phyloP scores from a whole-genome alignment of 2,113 vertebrate species.

The Eudyptes chrysolophus region DNA sequence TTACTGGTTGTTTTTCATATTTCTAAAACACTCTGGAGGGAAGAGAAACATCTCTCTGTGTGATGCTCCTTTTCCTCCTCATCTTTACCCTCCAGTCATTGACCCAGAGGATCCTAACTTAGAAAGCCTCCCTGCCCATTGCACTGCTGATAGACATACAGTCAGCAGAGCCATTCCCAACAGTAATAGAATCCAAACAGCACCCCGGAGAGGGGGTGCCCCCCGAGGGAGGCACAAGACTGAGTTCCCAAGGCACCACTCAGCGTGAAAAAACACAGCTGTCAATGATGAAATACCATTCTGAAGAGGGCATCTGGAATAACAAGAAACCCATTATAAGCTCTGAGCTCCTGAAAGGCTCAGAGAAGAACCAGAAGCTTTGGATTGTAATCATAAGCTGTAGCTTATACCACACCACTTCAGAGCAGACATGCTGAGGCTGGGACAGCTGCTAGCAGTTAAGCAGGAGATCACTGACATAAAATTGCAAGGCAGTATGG shows the following conservation, averaged over 20 bases:
- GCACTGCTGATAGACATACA: neutral
- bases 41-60: neutral
- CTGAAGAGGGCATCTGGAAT: neutral
- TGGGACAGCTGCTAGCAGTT: neutral
- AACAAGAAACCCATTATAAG: neutral
- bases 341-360: neutral
- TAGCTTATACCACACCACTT: neutral
- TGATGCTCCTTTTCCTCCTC: neutral
- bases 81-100: neutral
- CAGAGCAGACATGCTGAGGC: neutral
- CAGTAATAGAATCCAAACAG: too few relatives aligned
- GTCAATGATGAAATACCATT: neutral
- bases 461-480: neutral
- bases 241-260: neutral
- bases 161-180: neutral
- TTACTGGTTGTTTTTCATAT: neutral
- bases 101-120: neutral
- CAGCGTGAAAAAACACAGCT: neutral
- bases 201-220: rapidly evolving
- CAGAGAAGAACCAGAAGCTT: neutral
- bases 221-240: neutral
- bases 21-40: neutral
- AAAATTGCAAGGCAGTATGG: neutral
- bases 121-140: neutral
- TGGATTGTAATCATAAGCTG: neutral